phyloP scores from a whole-genome alignment of 2,797 vertebrate species.

The Garrulus glandarius region DNA sequence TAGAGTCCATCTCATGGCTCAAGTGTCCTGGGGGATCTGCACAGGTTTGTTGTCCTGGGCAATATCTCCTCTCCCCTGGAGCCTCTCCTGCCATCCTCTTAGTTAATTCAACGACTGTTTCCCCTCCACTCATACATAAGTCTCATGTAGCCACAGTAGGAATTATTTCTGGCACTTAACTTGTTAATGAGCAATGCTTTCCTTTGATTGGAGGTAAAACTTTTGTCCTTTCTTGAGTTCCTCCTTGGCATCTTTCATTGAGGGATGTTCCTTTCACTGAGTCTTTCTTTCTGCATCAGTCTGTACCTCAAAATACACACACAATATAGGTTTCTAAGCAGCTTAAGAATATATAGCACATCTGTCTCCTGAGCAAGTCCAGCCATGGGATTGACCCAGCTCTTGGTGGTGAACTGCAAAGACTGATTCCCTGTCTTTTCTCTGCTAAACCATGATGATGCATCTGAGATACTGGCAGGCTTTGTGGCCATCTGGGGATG shows the following conservation, averaged over 20 bases:
- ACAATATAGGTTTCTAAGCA: not conserved
- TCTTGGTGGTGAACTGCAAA: not conserved
- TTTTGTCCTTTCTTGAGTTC: not conserved
- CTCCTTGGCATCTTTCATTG: not conserved
- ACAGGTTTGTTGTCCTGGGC: not conserved
- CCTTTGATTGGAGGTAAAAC: not conserved
- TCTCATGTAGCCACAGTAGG: not conserved
- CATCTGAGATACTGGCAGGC: not conserved
- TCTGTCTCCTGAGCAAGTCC: not conserved
- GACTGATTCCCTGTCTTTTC: not conserved
- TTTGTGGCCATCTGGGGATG: too few species aligned
- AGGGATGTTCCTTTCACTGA: not conserved
- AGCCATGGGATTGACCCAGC: not conserved
- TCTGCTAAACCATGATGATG: not conserved
- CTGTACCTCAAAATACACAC: not conserved
- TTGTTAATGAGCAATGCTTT: not conserved
- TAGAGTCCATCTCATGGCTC: not conserved
- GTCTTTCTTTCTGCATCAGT: not conserved
- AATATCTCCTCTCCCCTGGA: not conserved
- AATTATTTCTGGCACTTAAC: not conserved
- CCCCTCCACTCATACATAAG: accelerated
- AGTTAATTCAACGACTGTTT: not conserved
- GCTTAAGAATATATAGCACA: not conserved
- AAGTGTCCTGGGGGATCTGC: not conserved
- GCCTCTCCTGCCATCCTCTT: not conserved